These are phyloP conservation scores for Asteroscopus sphinx DNA, from an alignment of 2,888 invertebrate genomes.

Conservation along the genomic window DNA sequence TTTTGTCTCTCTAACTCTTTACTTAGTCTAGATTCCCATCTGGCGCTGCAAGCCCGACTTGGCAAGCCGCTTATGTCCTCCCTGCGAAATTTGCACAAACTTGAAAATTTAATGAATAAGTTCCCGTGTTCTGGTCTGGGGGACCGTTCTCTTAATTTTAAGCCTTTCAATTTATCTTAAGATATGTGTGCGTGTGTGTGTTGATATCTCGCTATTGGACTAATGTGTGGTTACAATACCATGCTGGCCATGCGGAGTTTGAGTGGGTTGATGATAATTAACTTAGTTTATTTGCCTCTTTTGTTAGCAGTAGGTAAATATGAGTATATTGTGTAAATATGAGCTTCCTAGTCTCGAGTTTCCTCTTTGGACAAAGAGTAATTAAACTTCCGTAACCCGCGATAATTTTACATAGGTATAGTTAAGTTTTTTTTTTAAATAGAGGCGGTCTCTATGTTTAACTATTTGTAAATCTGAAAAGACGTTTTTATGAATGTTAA, in stretches of 20 bases:
- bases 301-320: neutral
- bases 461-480: too few relatives aligned
- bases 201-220: slow-evolving; percentile 21
- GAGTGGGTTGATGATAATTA: neutral
- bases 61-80: slow-evolving; percentile 75
- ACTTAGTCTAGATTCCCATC: slow-evolving; percentile 6
- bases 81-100: slow-evolving; percentile 72
- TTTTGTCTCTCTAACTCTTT: neutral
- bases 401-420: too few relatives aligned
- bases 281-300: slow-evolving; percentile 8
- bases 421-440: too few relatives aligned
- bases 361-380: too few relatives aligned
- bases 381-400: too few relatives aligned
- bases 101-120: slow-evolving; percentile 82
- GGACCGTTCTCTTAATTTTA: slow-evolving; percentile 36
- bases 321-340: too few relatives aligned
- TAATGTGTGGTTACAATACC: slow-evolving; percentile 32
- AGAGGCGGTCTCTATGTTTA: too few relatives aligned
- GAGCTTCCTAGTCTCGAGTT: too few relatives aligned
- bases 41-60: slow-evolving; percentile 24
- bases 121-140: slow-evolving; percentile 47
- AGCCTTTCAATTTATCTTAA: slow-evolving; percentile 23
- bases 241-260: neutral
- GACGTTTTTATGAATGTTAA: too few relatives aligned
- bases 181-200: slow-evolving; percentile 1